A percentile compares a stretch with the other conserved stretches of the same genome.
These are phyloP conservation scores for Agelas oroides DNA, from an alignment of 37 sponge, comb jelly and placozoan species.

Conservation along the genomic window DNA sequence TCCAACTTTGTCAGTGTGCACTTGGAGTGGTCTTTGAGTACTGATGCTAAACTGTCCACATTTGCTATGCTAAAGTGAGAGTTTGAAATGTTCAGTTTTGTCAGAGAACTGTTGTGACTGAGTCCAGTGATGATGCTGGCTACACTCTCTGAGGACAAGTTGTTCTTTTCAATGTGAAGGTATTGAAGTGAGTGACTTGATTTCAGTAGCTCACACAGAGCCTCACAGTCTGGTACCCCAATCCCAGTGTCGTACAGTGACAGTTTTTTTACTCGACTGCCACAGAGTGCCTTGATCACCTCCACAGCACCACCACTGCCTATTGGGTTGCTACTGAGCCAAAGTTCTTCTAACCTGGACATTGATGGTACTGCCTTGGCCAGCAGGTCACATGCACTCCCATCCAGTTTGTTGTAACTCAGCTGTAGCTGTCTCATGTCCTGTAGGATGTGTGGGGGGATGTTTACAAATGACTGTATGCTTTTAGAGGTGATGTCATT, in stretches of 20 bases:
- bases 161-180: too few relatives aligned
- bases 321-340: neutral
- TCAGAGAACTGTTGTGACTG: too few relatives aligned
- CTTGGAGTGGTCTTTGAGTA: neutral
- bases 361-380: neutral
- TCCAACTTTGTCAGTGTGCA: neutral
- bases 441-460: neutral
- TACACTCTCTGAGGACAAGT: too few relatives aligned
- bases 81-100: too few relatives aligned
- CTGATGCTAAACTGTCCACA: neutral
- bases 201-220: neutral
- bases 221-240: conserved; percentile 3
- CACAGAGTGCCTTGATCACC: neutral
- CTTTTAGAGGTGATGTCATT: neutral
- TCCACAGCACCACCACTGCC: conserved; percentile 25
- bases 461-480: neutral
- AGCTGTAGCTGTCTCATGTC: neutral
- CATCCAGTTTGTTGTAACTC: neutral
- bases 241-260: neutral
- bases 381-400: conserved; percentile 12
- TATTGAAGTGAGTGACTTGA: neutral
- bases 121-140: neutral
- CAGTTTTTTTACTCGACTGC: conserved; percentile 8
- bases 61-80: too few relatives aligned
- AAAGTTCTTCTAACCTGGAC: neutral